Percentiles rank a stretch among this genome's conserved stretches.
phyloP scores from a whole-genome alignment of 2,888 invertebrate species.

The Periphyllus acericola region DNA sequence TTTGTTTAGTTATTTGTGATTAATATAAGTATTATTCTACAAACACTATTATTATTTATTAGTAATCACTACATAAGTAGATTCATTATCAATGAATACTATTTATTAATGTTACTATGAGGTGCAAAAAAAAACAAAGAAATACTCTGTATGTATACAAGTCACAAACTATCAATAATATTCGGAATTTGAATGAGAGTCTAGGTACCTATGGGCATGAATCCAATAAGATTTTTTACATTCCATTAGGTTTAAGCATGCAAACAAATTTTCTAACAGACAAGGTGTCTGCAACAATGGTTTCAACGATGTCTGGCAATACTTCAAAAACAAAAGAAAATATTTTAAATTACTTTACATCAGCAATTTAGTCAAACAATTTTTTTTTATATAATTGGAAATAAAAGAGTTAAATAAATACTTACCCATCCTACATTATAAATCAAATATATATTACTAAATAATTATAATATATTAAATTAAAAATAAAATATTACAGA shows the following conservation, averaged over 20 bases:
- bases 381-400: not conserved
- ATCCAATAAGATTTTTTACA: slow-evolving; percentile 43
- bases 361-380: not conserved
- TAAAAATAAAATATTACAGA: not conserved
- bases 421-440: not conserved
- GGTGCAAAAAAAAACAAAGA: slow-evolving; percentile 7
- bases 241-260: slow-evolving; percentile 14
- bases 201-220: slow-evolving; percentile 19
- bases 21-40: no score
- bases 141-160: not conserved
- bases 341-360: slow-evolving; percentile 17
- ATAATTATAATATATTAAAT: slow-evolving; percentile 4
- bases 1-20: no score
- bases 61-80: no score
- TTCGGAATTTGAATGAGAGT: slow-evolving; percentile 1
- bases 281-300: slow-evolving; percentile 13
- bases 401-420: not conserved
- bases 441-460: not conserved
- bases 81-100: no score
- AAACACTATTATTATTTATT: no score
- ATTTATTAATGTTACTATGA: not conserved
- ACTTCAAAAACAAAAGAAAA: slow-evolving; percentile 20
- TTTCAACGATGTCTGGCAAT: not conserved
- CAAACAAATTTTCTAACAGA: slow-evolving; percentile 19
- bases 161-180: slow-evolving; percentile 16